Evolutionary conservation across 2,888 invertebrate species (phyloP).

Genomic region (Harmothoe impar): DNA sequence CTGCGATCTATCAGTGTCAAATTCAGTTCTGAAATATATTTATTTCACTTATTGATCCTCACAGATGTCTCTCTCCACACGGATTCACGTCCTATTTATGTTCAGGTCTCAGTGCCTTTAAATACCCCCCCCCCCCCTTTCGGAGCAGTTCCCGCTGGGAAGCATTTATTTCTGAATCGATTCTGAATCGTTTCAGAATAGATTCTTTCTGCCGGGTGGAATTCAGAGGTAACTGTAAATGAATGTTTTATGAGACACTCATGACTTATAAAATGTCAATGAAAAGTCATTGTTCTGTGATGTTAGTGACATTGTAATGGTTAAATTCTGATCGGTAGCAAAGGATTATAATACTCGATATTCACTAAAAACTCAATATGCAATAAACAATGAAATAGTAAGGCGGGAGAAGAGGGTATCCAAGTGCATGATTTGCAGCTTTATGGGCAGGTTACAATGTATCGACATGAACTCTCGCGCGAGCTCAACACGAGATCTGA

Average conservation of each 20-base stretch:
- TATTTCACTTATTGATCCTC: background rate
- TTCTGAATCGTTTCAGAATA: background rate
- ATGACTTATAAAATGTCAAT: background rate
- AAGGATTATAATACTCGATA: background rate
- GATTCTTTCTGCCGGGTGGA: background rate
- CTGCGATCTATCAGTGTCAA: background rate
- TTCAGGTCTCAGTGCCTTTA: background rate
- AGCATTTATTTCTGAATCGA: background rate
- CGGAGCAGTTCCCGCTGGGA: background rate
- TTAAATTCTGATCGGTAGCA: too few relatives aligned
- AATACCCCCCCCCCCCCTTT: background rate
- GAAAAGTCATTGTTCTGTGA: background rate
- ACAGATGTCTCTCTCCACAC: background rate
- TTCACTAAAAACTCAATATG: background rate
- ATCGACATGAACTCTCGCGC: constrained; percentile 2
- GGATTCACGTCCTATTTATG: background rate
- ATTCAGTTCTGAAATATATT: background rate
- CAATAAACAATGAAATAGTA: background rate
- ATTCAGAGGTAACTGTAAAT: background rate
- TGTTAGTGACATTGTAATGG: background rate
- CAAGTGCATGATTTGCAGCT: too few relatives aligned
- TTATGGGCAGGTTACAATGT: background rate
- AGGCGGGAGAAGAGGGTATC: too few relatives aligned
- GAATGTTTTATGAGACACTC: background rate
- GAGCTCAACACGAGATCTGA: constrained; percentile 5